Conservation (phyloP, 2,797 vertebrate genomes). For the Spinus pinus region DNA sequence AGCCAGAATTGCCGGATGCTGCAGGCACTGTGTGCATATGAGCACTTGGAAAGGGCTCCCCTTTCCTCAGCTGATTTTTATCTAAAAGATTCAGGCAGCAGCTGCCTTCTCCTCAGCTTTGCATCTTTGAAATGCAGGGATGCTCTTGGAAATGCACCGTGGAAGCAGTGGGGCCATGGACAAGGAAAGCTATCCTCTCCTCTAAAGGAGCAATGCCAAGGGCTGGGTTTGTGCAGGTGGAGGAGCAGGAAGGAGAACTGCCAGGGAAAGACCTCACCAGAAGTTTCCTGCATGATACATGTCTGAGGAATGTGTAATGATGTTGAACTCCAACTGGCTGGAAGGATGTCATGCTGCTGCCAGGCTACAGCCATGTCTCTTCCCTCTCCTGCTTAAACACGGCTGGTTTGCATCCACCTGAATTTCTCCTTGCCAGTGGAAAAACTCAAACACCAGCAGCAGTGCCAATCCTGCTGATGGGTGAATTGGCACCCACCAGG, state of each 20-base stretch:
- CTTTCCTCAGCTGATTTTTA: slow-evolving; percentile 39
- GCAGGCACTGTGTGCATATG: rapidly evolving
- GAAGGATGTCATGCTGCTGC: background rate
- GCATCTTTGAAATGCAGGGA: slow-evolving; percentile 6
- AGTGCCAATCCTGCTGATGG: background rate
- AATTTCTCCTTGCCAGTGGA: background rate
- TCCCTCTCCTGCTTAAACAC: background rate
- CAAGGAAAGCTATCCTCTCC: slow-evolving; percentile 23
- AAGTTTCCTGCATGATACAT: background rate
- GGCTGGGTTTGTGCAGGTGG: background rate
- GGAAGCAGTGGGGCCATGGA: background rate
- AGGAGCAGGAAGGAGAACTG: background rate
- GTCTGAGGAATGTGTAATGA: background rate
- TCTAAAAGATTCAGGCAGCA: slow-evolving; percentile 37
- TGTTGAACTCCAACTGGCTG: background rate
- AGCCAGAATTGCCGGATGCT: background rate
- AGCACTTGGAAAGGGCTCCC: background rate
- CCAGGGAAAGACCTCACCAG: background rate
- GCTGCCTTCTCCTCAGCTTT: slow-evolving; percentile 46
- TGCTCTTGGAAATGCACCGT: background rate
- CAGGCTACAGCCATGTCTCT: rapidly evolving
- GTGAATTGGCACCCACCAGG: rapidly evolving
- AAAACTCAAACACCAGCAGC: rapidly evolving
- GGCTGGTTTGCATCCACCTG: too few relatives aligned
- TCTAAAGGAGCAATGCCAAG: background rate